Evolutionary conservation across 2,888 invertebrate species (phyloP).

Genomic region (Spodoptera exigua): DNA sequence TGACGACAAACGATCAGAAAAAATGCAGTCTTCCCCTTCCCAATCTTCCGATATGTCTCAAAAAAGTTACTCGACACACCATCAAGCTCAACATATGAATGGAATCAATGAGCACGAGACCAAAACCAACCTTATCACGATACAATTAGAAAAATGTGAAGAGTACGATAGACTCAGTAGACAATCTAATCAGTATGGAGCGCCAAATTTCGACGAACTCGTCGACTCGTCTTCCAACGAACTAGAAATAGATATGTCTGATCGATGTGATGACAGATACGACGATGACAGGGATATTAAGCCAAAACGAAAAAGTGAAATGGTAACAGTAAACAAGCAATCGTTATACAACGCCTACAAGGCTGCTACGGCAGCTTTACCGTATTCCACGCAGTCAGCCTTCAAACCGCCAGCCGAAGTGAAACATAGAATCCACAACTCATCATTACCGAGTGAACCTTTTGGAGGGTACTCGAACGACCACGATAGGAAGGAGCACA

Average conservation of each 20-base stretch:
- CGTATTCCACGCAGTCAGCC: conserved; percentile 94
- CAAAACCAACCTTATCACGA: conserved; percentile 65
- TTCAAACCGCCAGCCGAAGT: conserved; percentile 94
- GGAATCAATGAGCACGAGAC: conserved; percentile 69
- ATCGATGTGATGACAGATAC: conserved; percentile 91
- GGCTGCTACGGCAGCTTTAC: conserved; percentile 87
- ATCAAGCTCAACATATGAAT: conserved; percentile 71
- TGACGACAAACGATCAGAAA: conserved; percentile 93
- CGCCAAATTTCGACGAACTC: conserved; percentile 93
- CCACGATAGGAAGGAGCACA: conserved; percentile 80
- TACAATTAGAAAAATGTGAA: conserved; percentile 78
- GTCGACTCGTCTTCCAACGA: conserved; percentile 94
- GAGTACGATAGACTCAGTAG: conserved; percentile 84
- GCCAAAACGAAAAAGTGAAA: conserved; percentile 86
- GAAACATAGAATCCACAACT: conserved; percentile 85
- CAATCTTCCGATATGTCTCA: conserved; percentile 91
- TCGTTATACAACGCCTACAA: conserved; percentile 89
- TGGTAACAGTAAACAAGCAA: conserved; percentile 84
- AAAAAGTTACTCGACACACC: conserved; percentile 90
- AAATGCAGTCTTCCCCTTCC: conserved; percentile 91
- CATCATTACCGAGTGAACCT: conserved; percentile 90
- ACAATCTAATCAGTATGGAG: conserved; percentile 91
- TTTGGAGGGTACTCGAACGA: conserved; percentile 92
- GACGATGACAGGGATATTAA: conserved; percentile 88
- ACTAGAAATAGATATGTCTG: conserved; percentile 94